Evolutionary conservation across 2,888 invertebrate genomes (phyloP).

Genomic region (Euzetes globulus): DNA sequence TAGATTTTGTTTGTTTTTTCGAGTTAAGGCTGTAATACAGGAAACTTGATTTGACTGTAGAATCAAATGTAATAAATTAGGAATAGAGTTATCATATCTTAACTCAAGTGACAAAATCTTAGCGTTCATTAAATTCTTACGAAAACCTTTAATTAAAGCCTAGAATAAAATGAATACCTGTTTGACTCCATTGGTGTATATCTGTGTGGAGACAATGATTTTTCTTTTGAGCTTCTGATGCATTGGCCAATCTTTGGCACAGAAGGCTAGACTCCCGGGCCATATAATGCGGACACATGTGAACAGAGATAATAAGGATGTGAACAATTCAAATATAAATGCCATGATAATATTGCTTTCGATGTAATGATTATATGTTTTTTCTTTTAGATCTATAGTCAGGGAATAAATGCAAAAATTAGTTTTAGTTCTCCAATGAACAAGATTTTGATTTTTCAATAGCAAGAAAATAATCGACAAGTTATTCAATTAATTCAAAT

Average conservation of each 20-base stretch:
- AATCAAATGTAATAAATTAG: too few species aligned
- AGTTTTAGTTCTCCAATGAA: too few species aligned
- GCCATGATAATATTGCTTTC: slow-evolving; percentile 27
- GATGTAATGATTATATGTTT: slow-evolving; percentile 28
- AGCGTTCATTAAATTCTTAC: background rate
- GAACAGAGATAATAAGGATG: slow-evolving; percentile 29
- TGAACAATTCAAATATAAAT: slow-evolving; percentile 26
- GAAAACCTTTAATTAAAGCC: background rate
- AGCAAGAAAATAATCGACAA: too few species aligned
- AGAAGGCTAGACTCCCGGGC: slow-evolving; percentile 31
- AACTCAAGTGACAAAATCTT: too few species aligned
- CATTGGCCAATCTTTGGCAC: slow-evolving; percentile 35
- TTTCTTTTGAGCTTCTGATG: slow-evolving; percentile 32
- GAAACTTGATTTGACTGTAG: too few species aligned
- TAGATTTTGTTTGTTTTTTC: background rate
- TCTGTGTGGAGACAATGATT: slow-evolving; percentile 31
- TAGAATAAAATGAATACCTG: slow-evolving; percentile 14
- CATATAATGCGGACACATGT: slow-evolving; percentile 35
- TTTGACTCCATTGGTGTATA: slow-evolving; percentile 28
- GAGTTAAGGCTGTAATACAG: background rate
- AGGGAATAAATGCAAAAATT: background rate
- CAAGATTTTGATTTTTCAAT: too few species aligned
- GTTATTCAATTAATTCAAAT: too few species aligned
- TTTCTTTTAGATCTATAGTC: slow-evolving; percentile 19
- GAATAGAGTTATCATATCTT: background rate